Evolutionary conservation across 2,888 invertebrate genomes (phyloP).

Genomic region (Seladonia tumulorum): DNA sequence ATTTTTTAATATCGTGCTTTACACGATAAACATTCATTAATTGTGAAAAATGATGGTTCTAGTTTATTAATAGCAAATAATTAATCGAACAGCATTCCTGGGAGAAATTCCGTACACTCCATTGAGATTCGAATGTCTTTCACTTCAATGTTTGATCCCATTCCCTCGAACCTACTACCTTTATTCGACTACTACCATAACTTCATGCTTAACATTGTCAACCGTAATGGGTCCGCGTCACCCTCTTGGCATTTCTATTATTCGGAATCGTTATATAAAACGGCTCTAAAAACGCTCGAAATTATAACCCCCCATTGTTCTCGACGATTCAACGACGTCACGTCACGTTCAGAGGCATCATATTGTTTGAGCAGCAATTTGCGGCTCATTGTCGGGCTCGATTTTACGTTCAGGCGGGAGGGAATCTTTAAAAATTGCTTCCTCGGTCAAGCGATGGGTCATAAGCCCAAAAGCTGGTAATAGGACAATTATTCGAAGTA

Average conservation of each 20-base stretch:
- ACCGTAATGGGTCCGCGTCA: conserved; percentile 15
- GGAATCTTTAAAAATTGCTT: not conserved
- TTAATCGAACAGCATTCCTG: not conserved
- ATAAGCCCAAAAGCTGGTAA: no score
- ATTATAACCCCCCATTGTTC: conserved; percentile 41
- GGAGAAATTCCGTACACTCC: not conserved
- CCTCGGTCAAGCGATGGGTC: not conserved
- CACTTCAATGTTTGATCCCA: not conserved
- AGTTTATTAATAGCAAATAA: not conserved
- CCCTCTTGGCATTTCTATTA: conserved; percentile 5
- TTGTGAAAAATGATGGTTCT: not conserved
- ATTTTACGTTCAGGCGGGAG: not conserved
- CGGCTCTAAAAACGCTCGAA: conserved; percentile 9
- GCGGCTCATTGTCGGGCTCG: not conserved
- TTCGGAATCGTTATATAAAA: conserved; percentile 20
- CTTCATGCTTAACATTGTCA: conserved; percentile 16
- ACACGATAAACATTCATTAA: not conserved
- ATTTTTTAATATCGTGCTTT: not conserved
- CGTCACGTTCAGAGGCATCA: conserved; percentile 27
- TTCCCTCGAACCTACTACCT: not conserved
- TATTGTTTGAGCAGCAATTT: conserved; percentile 41
- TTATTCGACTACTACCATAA: conserved; percentile 8
- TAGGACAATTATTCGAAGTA: no score
- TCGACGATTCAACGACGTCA: conserved; percentile 17
- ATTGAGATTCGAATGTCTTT: not conserved